Evolutionary conservation across 2,113 vertebrate species (phyloP).

Genomic region (zebrafish (Danio rerio)): GRCz12tu NC_133194.1:44223501-44224000

Average conservation of each 20-base stretch:
- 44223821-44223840: neutral
- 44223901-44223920: neutral
- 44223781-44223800: neutral
- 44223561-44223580: slow-evolving; percentile 5
- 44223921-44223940: neutral
- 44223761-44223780: neutral
- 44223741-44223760: neutral
- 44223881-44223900: slow-evolving; percentile 13
- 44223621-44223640: slow-evolving; percentile 20
- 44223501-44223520: slow-evolving; percentile 36
- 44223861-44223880: neutral
- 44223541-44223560: neutral
- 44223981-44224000: neutral
- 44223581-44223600: slow-evolving; percentile 19
- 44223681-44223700: neutral
- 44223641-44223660: neutral
- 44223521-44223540: slow-evolving; percentile 2
- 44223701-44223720: neutral
- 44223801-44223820: neutral
- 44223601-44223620: slow-evolving; percentile 53
- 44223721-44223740: neutral
- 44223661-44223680: neutral
- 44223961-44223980: neutral
- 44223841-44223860: slow-evolving; percentile 16
- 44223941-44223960: neutral